Evolutionary conservation across 1,140 invertebrate genomes (phyloP).

Genomic region (Steinernema khuongi): DNA sequence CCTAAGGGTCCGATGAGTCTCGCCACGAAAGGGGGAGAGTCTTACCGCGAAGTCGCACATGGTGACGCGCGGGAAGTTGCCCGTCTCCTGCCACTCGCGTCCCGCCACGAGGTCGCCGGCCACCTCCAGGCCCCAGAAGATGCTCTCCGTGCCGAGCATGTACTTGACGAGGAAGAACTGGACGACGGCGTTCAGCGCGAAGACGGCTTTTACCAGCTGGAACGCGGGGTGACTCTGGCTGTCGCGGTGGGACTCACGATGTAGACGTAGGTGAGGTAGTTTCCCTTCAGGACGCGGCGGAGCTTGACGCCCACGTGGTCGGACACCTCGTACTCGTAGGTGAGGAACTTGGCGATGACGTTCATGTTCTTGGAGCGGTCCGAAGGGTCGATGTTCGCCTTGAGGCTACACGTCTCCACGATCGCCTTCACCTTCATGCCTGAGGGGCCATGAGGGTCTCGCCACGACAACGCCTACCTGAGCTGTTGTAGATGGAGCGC

Average conservation of each 20-base stretch:
- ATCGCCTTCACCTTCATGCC: slow-evolving; percentile 54
- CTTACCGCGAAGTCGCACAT: slow-evolving; percentile 52
- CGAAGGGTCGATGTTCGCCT: slow-evolving; percentile 52
- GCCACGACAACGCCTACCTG: slow-evolving; percentile 24
- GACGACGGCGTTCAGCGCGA: slow-evolving; percentile 48
- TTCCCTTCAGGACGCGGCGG: slow-evolving; percentile 27
- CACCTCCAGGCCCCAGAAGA: slow-evolving; percentile 52
- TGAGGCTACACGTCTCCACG: slow-evolving; percentile 54
- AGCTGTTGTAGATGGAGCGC: slow-evolving; percentile 54
- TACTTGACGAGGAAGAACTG: slow-evolving; percentile 55
- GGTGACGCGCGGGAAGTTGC: slow-evolving; percentile 57
- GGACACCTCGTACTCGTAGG: slow-evolving; percentile 46
- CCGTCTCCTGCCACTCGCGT: slow-evolving; percentile 55
- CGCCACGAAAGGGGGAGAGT: not conserved
- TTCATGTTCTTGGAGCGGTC: slow-evolving; percentile 50
- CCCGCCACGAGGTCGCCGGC: slow-evolving; percentile 43
- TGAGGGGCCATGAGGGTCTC: slow-evolving; percentile 20
- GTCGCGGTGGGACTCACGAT: slow-evolving; percentile 20
- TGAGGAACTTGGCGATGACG: slow-evolving; percentile 47
- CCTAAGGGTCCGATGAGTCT: slow-evolving; percentile 45
- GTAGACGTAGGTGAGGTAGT: slow-evolving; percentile 27
- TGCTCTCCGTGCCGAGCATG: slow-evolving; percentile 47
- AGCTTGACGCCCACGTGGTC: slow-evolving; percentile 6
- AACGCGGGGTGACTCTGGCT: not conserved
- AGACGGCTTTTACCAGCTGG: slow-evolving; percentile 49